phyloP scores from a whole-genome alignment of 64 coral and sea anemone species.

The Stichodactyla helianthus region DNA sequence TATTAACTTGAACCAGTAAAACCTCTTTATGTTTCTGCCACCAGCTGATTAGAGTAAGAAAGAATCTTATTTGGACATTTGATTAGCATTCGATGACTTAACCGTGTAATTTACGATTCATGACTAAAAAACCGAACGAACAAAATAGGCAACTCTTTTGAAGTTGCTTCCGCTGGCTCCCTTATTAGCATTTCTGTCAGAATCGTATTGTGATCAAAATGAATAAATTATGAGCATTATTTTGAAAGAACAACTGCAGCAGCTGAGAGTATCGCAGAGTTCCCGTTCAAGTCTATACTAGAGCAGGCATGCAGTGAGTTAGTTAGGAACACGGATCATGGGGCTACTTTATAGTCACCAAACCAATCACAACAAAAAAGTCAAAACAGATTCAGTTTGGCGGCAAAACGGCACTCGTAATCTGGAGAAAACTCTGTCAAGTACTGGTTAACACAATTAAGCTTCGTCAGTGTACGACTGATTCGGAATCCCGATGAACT shows the following conservation, averaged over 20 bases:
- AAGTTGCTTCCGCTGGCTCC: constrained; percentile 1
- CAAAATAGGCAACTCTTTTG: not conserved
- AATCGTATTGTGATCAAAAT: constrained; percentile 24
- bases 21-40: not conserved
- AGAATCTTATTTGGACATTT: not conserved
- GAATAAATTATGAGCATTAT: constrained; percentile 26
- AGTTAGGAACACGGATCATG: not conserved
- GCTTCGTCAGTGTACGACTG: not conserved
- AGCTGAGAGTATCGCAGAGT: constrained; percentile 3
- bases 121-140: not conserved
- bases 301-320: not conserved
- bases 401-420: not conserved
- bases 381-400: not conserved
- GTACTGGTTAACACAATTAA: constrained; percentile 1
- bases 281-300: not conserved
- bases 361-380: not conserved
- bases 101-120: constrained; percentile 8
- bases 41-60: not conserved
- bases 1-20: not conserved
- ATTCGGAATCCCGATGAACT: constrained; percentile 17
- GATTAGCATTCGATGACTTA: not conserved
- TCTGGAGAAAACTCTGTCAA: not conserved
- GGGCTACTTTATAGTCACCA: not conserved
- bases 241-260: constrained; percentile 1
- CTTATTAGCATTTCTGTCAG: constrained; percentile 27